A percentile compares a stretch with the other conserved stretches of the same genome.
phyloP scores from a whole-genome alignment of 2,797 vertebrate species.

The Myotis pilosus region DNA sequence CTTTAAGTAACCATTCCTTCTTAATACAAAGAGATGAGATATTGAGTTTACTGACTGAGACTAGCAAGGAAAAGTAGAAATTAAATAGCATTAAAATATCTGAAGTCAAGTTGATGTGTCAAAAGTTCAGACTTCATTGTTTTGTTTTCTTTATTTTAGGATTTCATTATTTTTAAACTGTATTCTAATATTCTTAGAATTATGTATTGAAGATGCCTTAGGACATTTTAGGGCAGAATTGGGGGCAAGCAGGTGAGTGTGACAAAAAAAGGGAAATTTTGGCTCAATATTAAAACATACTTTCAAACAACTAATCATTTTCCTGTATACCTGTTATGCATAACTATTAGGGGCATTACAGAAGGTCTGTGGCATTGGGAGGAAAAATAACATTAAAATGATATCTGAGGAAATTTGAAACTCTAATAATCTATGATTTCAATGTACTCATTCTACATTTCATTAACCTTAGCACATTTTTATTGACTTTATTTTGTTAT shows the following conservation, averaged over 20 bases:
- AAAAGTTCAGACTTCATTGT: neutral
- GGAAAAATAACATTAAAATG: neutral
- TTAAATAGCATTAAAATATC: neutral
- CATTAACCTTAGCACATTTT: neutral
- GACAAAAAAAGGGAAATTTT: neutral
- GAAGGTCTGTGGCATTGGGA: neutral
- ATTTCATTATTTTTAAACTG: neutral
- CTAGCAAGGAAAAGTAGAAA: neutral
- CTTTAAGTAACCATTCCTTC: neutral
- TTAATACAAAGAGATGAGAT: neutral
- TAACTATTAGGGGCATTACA: neutral
- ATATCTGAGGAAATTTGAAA: conserved; percentile 17
- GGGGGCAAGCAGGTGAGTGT: neutral
- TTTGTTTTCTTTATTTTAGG: neutral
- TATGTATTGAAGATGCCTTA: neutral
- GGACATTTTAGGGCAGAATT: neutral
- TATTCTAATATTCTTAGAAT: neutral
- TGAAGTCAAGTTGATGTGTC: neutral
- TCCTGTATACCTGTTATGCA: neutral
- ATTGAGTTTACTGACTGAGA: neutral
- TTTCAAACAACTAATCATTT: neutral
- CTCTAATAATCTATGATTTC: conserved; percentile 5
- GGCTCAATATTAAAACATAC: neutral
- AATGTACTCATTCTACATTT: neutral
- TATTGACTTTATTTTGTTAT: conserved; percentile 29